phyloP scores from a whole-genome alignment of 2,888 invertebrate genomes.

The Choreutis nemorana region DNA sequence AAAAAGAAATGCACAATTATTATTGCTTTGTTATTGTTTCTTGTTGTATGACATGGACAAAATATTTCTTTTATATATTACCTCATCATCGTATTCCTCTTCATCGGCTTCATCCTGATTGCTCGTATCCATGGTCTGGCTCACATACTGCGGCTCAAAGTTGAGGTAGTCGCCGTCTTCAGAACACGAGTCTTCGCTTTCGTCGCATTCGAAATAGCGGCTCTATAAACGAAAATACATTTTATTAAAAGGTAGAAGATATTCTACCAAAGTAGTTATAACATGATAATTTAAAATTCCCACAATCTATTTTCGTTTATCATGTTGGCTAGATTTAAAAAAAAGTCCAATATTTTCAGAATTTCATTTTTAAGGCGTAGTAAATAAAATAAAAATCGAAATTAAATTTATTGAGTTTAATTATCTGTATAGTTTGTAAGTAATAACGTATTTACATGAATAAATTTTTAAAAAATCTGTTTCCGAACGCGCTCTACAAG shows the following conservation, averaged over 20 bases:
- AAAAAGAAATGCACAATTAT: no score
- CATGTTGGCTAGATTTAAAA: no score
- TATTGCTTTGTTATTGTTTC: no score
- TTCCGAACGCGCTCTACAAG: constrained; percentile 16
- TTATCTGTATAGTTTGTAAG: neutral
- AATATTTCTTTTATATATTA: constrained; percentile 6
- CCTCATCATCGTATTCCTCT: constrained; percentile 32
- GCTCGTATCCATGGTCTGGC: neutral
- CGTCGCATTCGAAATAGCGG: constrained; percentile 54
- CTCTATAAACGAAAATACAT: constrained; percentile 23
- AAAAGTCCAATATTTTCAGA: neutral
- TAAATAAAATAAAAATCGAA: neutral
- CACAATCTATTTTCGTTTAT: no score
- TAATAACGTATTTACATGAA: neutral
- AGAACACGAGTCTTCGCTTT: constrained; percentile 37
- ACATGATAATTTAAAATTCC: neutral
- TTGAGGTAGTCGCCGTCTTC: constrained; percentile 30
- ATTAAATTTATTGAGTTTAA: neutral
- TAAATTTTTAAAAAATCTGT: constrained; percentile 7
- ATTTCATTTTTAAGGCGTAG: neutral
- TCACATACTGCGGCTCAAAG: constrained; percentile 21
- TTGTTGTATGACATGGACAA: no score
- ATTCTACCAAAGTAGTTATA: constrained; percentile 4
- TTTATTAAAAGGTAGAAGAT: constrained; percentile 4
- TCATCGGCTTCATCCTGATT: constrained; percentile 6